Evolutionary conservation across 2,113 vertebrate species (phyloP), one percentile per base, ranked within the genome.

Genomic region (Lichenostomus cassidix): DNA sequence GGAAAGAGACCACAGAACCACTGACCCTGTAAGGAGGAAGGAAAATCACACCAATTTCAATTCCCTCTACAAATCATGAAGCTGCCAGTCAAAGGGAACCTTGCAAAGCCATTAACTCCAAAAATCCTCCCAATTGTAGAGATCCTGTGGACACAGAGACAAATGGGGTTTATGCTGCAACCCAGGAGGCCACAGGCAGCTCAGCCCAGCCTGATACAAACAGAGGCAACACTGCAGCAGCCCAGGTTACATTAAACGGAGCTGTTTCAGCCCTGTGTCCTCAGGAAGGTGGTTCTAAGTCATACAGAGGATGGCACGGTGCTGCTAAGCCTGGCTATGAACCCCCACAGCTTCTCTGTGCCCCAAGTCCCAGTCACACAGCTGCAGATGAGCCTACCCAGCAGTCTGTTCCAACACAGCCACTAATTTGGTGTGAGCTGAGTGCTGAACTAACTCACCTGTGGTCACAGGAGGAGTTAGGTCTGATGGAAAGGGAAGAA

Each of bases 11-110:
- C 78, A 46, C 53, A 86, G 75, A 93, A 42, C 47, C 55, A 70
- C n/a, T 12, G 37, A 41, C 9, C 25, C 28, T 0, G 0, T 3
- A 35, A 35, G 24, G 47, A 59, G 3, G 33, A 39, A 28, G 10
- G 62, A 68, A 73, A 73, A 27, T 53, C 4, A 33, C 73, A 49
- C 21, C 39, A 64, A 10, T 46, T 70, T 41, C 59, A 44, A 63
- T 21, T 39, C 49, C 58, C 28, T 76, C 70, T 41, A 12, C 46
- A 74, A 77, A 41, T 35, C 64, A 62, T 33, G 53, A 24, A 77
- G 55, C 20, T 81, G 56, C 18, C 67, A 73, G 46, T 5, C 67
- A 69, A 65, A 92, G 39, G 24, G 41, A 90, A 15, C 19, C 53
- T 64, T 71, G 52, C 52, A 80, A 83, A 94, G 76, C 64, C 52